Conservation (phyloP, 2,113 vertebrate genomes). For the Scophthalmus maximus region DNA sequence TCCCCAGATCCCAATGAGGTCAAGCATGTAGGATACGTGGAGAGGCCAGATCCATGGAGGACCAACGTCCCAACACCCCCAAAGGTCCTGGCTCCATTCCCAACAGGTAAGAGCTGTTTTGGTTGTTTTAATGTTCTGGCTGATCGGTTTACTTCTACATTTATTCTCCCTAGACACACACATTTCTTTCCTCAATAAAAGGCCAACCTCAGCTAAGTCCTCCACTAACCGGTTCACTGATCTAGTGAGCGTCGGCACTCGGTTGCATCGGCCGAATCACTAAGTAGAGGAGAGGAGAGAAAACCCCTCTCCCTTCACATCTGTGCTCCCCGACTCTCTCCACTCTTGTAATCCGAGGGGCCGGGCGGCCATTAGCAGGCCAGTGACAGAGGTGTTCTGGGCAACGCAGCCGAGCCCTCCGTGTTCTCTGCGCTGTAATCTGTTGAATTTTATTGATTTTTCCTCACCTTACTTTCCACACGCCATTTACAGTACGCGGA, state of each 20-base stretch:
- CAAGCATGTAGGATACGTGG: too few species aligned
- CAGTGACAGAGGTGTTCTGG: conserved; percentile 28
- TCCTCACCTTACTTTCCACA: conserved; percentile 26
- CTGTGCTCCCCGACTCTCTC: background rate
- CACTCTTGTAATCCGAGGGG: conserved; percentile 18
- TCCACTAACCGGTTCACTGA: background rate
- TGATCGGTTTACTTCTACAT: too few species aligned
- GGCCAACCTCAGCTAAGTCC: background rate
- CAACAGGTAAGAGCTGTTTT: too few species aligned
- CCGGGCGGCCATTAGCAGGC: conserved; percentile 49
- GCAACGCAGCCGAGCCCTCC: conserved; percentile 15
- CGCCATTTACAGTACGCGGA: conserved; percentile 52
- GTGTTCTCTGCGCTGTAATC: conserved; percentile 28
- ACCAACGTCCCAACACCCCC: too few species aligned
- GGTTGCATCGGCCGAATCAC: too few species aligned
- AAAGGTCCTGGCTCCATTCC: too few species aligned
- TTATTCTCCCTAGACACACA: too few species aligned
- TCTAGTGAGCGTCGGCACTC: background rate
- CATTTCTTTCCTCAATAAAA: too few species aligned
- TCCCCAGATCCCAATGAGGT: too few species aligned
- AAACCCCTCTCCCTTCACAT: background rate
- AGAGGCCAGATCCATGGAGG: too few species aligned
- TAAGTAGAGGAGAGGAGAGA: background rate
- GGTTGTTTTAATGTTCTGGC: too few species aligned
- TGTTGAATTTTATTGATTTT: conserved; percentile 57